Evolutionary conservation across 2,888 invertebrate genomes (phyloP).

Genomic region (Coelogynopora nodosa): DNA sequence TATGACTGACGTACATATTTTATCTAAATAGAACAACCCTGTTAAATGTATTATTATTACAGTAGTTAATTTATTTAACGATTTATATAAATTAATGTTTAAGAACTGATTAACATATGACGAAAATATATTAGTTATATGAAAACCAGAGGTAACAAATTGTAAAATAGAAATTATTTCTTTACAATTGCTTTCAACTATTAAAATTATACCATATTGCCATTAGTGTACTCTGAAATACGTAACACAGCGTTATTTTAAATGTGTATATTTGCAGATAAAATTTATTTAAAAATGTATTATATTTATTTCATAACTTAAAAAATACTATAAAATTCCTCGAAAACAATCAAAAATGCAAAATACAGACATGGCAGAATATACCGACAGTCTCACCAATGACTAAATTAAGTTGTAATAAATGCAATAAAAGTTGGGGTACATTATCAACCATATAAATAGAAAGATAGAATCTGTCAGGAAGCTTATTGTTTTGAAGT

Average conservation of each 20-base stretch:
- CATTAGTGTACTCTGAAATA: not conserved
- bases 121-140: too few species aligned
- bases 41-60: not conserved
- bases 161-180: too few species aligned
- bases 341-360: not conserved
- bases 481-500: not conserved
- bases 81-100: not conserved
- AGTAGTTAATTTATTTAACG: not conserved
- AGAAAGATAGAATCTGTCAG: too few species aligned
- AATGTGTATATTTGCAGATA: not conserved
- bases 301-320: not conserved
- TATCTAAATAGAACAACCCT: not conserved
- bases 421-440: not conserved
- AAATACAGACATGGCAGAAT: not conserved
- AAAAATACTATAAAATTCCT: not conserved
- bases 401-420: not conserved
- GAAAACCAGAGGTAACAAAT: too few species aligned
- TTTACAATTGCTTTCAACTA: too few species aligned
- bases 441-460: not conserved
- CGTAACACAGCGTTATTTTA: not conserved
- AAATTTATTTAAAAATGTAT: not conserved
- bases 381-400: conserved; percentile 18
- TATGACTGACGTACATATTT: too few species aligned
- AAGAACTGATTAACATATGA: too few species aligned
- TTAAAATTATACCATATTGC: too few species aligned